A percentile compares a stretch with the other conserved stretches of the same genome.
These are phyloP conservation scores for Nycteola revayana DNA, from an alignment of 2,888 invertebrate species.

Conservation along the genomic window DNA sequence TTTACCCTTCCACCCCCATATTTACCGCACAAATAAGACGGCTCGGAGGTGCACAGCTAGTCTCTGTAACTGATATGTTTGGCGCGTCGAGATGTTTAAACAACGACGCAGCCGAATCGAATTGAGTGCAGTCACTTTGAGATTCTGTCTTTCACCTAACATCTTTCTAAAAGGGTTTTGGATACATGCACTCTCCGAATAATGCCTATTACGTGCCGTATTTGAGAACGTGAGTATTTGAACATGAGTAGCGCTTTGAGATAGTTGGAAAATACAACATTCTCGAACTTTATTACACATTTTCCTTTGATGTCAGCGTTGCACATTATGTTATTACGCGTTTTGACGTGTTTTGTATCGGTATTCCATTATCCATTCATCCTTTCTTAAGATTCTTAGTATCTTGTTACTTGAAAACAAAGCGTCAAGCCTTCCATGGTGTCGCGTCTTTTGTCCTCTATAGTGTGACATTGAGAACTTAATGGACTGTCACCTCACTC, in stretches of 20 bases:
- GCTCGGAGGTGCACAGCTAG: constrained; percentile 54
- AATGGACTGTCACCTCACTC: constrained; percentile 62
- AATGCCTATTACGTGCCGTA: neutral
- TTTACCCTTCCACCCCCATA: constrained; percentile 66
- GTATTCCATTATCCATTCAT: constrained; percentile 19
- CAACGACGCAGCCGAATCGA: constrained; percentile 56
- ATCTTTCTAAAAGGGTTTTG: constrained; percentile 17
- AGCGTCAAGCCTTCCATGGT: constrained; percentile 40
- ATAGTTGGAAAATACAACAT: neutral
- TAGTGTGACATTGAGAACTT: constrained; percentile 69
- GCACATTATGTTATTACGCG: neutral
- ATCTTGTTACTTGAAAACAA: constrained; percentile 54
- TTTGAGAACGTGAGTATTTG: neutral
- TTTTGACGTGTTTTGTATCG: constrained; percentile 1
- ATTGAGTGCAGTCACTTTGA: constrained; percentile 64
- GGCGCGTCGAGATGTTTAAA: constrained; percentile 66
- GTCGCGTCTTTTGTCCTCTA: constrained; percentile 51
- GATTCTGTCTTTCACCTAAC: constrained; percentile 31
- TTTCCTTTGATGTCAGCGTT: constrained; percentile 6
- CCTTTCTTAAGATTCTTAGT: constrained; percentile 38
- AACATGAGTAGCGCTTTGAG: neutral
- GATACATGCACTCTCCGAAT: neutral
- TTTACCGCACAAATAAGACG: constrained; percentile 64
- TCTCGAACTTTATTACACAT: neutral
- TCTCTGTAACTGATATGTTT: constrained; percentile 73